Base-by-base conservation (phyloP, 2,888 invertebrate species). In the Leptopilina drosophilae region DNA sequence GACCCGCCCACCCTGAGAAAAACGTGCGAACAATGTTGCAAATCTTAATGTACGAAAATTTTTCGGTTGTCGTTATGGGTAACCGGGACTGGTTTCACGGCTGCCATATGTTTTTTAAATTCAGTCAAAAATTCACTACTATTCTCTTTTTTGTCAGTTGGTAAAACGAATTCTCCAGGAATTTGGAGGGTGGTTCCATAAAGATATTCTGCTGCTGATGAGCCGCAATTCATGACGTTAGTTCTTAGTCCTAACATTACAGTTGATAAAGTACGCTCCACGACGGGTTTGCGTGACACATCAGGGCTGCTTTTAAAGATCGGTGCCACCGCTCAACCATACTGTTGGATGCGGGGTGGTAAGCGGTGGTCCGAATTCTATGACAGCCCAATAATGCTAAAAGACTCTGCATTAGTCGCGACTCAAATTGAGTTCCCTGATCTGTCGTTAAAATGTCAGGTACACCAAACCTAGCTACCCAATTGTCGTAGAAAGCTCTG, bases 101-200 rank as follows among this genome's bases (percentile, higher is more conserved):
- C 0, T 5, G 59, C 59, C 15, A 59, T 59, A 12, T 59, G 59
- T n/a, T 59, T 14, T 59, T 59, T 59, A 59, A 59, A 59, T n/a
- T 59, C 59, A 2, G n/a, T 59, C 59, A 59, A 59, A 59, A 7
- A 14, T 15, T 59, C 59, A 2, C 59, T 15, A 59, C 1, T 59
- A 5, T 59, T n/a, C n/a, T 59, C 59, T 6, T 4, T 4, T 7
- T 59, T n/a, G 15, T 59, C 15, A 3, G 59, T 6, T 59, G 59
- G 59, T 59, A 59, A n/a, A n/a, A 59, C 59, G 5, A 59, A 59
- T 59, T 59, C 59, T 6, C 59, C 59, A n/a, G 59, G 59, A 59
- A 59, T 59, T n/a, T 59, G 14, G 5, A 59, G 59, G 0, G 59
- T n/a, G 49, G 49, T 49, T 49, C 49, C 49, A 1, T 49, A 49